phyloP scores from a whole-genome alignment of 2,113 vertebrate genomes.

The Amblyopsis rosae region DNA sequence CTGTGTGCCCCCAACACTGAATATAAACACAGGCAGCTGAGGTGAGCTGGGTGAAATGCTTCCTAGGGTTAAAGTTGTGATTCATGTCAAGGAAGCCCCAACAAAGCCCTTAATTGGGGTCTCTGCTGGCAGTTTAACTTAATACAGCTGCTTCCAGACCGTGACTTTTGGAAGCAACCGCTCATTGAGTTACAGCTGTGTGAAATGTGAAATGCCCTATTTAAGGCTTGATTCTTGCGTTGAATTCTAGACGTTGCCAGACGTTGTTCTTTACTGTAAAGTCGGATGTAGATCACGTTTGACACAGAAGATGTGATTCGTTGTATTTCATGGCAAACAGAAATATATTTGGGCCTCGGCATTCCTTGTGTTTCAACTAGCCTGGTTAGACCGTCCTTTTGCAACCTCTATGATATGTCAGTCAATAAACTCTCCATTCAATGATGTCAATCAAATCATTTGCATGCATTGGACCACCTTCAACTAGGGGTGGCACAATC shows the following conservation, averaged over 20 bases:
- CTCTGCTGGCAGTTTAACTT: conserved; percentile 40
- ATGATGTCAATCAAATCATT: too few relatives aligned
- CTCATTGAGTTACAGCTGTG: conserved; percentile 24
- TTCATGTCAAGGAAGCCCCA: conserved; percentile 58
- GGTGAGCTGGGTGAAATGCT: conserved; percentile 47
- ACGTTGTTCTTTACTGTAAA: neutral
- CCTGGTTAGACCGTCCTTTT: too few relatives aligned
- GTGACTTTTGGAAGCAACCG: conserved; percentile 17
- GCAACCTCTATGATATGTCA: too few relatives aligned
- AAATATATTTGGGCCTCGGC: too few relatives aligned
- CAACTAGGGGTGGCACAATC: too few relatives aligned
- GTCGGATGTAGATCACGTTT: neutral
- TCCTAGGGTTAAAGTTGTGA: conserved; percentile 58
- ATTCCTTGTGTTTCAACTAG: too few relatives aligned
- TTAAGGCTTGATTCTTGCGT: neutral
- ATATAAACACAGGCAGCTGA: conserved; percentile 77
- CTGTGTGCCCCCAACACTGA: conserved; percentile 57
- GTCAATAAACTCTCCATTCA: too few relatives aligned
- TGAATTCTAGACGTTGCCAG: neutral
- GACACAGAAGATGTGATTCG: too few relatives aligned
- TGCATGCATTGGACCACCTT: too few relatives aligned
- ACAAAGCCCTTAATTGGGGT: conserved; percentile 54
- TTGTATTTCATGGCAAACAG: too few relatives aligned
- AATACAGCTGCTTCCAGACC: conserved; percentile 39
- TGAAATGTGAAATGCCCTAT: neutral